A percentile compares a stretch with the other conserved stretches of the same genome.
These are phyloP conservation scores for Hylyphantes graminicola DNA, from an alignment of 1,140 invertebrate genomes.

Conservation along the genomic window DNA sequence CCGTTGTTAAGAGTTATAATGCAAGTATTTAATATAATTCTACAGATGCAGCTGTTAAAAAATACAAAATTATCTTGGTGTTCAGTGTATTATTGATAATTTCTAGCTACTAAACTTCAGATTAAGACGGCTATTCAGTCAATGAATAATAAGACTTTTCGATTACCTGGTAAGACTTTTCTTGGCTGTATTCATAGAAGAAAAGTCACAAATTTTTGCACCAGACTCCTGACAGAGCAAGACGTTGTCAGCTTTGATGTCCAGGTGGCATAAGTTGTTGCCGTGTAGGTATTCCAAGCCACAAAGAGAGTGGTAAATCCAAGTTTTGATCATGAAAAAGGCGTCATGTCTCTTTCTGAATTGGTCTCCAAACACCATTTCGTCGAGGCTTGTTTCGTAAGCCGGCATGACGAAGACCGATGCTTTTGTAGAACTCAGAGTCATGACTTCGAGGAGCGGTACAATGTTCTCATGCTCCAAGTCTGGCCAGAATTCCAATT, in stretches of 20 bases:
- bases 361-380: not conserved
- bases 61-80: too few relatives aligned
- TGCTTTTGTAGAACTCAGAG: not conserved
- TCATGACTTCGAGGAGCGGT: not conserved
- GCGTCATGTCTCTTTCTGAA: not conserved
- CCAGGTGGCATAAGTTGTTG: slow-evolving; percentile 19
- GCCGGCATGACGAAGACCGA: slow-evolving; percentile 15
- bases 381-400: not conserved
- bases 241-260: slow-evolving; percentile 25
- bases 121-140: too few relatives aligned
- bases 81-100: too few relatives aligned
- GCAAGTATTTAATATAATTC: too few relatives aligned
- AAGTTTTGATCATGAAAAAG: not conserved
- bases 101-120: too few relatives aligned
- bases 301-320: slow-evolving; percentile 7
- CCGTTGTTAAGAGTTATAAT: too few relatives aligned
- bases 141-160: too few relatives aligned
- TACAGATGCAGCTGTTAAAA: too few relatives aligned
- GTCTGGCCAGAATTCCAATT: not conserved
- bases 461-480: slow-evolving; percentile 9
- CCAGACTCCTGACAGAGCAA: not conserved
- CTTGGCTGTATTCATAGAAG: not conserved
- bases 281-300: slow-evolving; percentile 8
- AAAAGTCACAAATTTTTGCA: slow-evolving; percentile 22
- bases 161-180: not conserved